A percentile compares a stretch with the other conserved stretches of the same genome.
These are phyloP conservation scores for Acrocera orbiculus DNA, from an alignment of 2,888 invertebrate genomes.

Conservation along the genomic window DNA sequence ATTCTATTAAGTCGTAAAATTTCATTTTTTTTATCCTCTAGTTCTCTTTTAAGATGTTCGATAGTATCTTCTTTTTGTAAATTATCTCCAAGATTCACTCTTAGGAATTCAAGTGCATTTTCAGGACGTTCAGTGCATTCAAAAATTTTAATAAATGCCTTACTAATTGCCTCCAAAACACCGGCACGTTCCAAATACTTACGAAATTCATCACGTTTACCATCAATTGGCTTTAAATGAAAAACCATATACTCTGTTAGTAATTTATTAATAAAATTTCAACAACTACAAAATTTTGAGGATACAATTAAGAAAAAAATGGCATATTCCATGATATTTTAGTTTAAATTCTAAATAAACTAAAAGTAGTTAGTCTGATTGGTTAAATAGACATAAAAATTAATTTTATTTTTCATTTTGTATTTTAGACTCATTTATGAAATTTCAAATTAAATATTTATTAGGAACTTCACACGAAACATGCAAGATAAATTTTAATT, in stretches of 20 bases:
- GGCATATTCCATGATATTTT: too few relatives aligned
- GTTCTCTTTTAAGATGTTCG: conserved; percentile 20
- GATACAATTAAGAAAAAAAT: too few relatives aligned
- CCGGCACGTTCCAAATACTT: conserved; percentile 28
- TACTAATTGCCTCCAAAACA: conserved; percentile 27
- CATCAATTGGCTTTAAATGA: conserved; percentile 25
- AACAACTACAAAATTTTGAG: too few relatives aligned
- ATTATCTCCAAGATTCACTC: conserved; percentile 22
- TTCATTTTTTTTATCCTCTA: conserved; percentile 21
- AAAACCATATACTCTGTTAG: not conserved
- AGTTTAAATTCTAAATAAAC: too few relatives aligned
- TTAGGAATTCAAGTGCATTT: conserved; percentile 26
- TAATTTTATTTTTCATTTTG: too few relatives aligned
- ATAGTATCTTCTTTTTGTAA: conserved; percentile 22
- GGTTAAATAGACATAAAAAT: too few relatives aligned
- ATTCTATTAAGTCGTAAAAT: conserved; percentile 13
- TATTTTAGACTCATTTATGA: too few relatives aligned
- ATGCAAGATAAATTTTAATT: too few relatives aligned
- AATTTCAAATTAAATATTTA: too few relatives aligned
- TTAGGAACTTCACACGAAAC: too few relatives aligned
- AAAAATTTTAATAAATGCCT: conserved; percentile 25
- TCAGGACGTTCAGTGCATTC: conserved; percentile 19
- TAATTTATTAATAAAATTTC: not conserved
- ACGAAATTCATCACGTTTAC: conserved; percentile 29
- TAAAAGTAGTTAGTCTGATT: too few relatives aligned